A percentile compares a stretch with the other conserved stretches of the same genome.
phyloP scores from a whole-genome alignment of 2,888 invertebrate genomes.

The Eucera pruinosa region DNA sequence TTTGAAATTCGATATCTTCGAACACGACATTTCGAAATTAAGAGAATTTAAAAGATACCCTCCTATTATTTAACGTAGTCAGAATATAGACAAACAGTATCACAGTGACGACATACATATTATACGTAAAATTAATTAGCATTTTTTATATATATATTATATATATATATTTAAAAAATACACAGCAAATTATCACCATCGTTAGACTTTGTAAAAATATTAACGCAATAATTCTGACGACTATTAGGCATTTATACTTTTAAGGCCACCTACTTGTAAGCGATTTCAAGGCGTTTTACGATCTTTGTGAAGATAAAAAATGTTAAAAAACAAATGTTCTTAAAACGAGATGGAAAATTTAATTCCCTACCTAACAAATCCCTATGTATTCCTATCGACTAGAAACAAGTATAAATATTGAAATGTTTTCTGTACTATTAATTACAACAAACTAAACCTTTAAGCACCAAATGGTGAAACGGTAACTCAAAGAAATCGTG shows the following conservation, averaged over 20 bases:
- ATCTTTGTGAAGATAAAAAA: not conserved
- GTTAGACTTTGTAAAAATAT: constrained; percentile 30
- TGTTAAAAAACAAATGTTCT: too few species aligned
- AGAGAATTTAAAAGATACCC: constrained; percentile 1
- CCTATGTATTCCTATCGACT: not conserved
- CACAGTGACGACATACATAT: constrained; percentile 70
- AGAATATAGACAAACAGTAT: constrained; percentile 65
- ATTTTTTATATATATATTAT: constrained; percentile 17
- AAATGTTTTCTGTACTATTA: not conserved
- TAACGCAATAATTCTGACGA: constrained; percentile 25
- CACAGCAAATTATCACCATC: constrained; percentile 12
- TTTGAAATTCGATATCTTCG: too few species aligned
- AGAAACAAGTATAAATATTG: constrained; percentile 17
- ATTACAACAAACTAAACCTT: not conserved
- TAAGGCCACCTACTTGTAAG: constrained; percentile 13
- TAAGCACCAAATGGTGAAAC: constrained; percentile 21
- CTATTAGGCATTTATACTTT: not conserved
- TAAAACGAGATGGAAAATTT: not conserved
- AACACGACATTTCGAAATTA: not conserved
- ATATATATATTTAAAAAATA: constrained; percentile 26
- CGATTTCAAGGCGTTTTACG: constrained; percentile 7
- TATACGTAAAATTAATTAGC: constrained; percentile 36
- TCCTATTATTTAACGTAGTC: constrained; percentile 23
- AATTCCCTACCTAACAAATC: not conserved
- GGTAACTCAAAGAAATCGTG: constrained; percentile 9